Evolutionary conservation across 2,888 invertebrate genomes (phyloP).

Genomic region (Athalia cordata): DNA sequence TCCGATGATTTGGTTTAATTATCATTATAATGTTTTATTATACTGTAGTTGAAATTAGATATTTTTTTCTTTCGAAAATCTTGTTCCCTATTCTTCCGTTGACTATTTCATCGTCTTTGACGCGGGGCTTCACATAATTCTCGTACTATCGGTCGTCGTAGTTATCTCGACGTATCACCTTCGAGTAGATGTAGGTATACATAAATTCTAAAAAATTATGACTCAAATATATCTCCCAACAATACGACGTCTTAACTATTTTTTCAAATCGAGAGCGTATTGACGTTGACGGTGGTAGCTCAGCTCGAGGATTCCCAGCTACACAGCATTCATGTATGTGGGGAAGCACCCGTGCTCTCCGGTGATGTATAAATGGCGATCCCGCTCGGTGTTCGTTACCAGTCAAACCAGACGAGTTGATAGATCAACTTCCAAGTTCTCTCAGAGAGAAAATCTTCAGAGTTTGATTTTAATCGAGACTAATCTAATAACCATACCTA

Average conservation of each 20-base stretch:
- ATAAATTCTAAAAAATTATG: neutral
- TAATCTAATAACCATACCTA: neutral
- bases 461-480: neutral
- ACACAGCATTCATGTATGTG: constrained; percentile 4
- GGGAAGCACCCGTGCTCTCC: neutral
- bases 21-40: no score
- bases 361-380: constrained; percentile 19
- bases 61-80: no score
- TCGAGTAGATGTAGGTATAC: neutral
- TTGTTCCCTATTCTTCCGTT: no score
- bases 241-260: neutral
- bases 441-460: neutral
- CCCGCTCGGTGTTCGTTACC: constrained; percentile 18
- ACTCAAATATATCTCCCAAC: constrained; percentile 7
- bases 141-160: no score
- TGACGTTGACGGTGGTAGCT: neutral
- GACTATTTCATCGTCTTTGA: neutral
- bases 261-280: neutral
- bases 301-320: constrained; percentile 8
- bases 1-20: no score
- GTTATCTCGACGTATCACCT: neutral
- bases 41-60: no score
- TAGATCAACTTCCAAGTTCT: constrained; percentile 10
- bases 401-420: constrained; percentile 13
- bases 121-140: no score